A percentile compares a stretch with the other conserved stretches of the same genome.
Conservation (phyloP, 92 coral and sea anemone genomes). For the Virgularia gustaviana region DNA sequence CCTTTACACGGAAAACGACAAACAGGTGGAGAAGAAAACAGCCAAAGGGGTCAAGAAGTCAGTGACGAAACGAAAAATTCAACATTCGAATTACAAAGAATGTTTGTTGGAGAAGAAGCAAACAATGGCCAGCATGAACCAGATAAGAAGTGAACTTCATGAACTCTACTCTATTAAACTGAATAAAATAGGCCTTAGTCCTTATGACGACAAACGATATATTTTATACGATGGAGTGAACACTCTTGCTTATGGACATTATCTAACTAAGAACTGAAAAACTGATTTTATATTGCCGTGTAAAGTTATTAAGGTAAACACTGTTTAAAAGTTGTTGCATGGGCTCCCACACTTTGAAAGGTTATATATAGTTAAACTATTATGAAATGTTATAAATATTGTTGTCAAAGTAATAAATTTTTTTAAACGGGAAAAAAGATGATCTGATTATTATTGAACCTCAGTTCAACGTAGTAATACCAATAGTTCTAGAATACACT, state of each 20-base stretch:
- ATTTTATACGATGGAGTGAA: slow-evolving; percentile 22
- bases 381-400: too few relatives aligned
- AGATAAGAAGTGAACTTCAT: slow-evolving; percentile 18
- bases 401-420: too few relatives aligned
- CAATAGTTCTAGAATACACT: too few relatives aligned
- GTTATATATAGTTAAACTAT: too few relatives aligned
- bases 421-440: too few relatives aligned
- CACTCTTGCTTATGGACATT: slow-evolving; percentile 39
- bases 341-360: too few relatives aligned
- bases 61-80: slow-evolving; percentile 14
- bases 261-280: too few relatives aligned
- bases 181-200: slow-evolving; percentile 41
- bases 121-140: slow-evolving; percentile 26
- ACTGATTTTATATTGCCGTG: too few relatives aligned
- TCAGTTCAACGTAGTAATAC: too few relatives aligned
- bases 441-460: too few relatives aligned
- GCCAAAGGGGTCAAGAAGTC: slow-evolving; percentile 37
- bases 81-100: slow-evolving; percentile 20
- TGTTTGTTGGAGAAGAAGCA: slow-evolving; percentile 20
- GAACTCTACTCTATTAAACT: slow-evolving; percentile 10
- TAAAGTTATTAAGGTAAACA: too few relatives aligned
- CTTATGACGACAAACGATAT: slow-evolving; percentile 37
- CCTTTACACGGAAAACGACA: slow-evolving; percentile 2
- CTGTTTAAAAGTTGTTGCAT: too few relatives aligned
- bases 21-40: slow-evolving; percentile 40